A percentile compares a stretch with the other conserved stretches of the same genome.
phyloP scores from a whole-genome alignment of 2,888 invertebrate genomes.

The Tipula confusa region DNA sequence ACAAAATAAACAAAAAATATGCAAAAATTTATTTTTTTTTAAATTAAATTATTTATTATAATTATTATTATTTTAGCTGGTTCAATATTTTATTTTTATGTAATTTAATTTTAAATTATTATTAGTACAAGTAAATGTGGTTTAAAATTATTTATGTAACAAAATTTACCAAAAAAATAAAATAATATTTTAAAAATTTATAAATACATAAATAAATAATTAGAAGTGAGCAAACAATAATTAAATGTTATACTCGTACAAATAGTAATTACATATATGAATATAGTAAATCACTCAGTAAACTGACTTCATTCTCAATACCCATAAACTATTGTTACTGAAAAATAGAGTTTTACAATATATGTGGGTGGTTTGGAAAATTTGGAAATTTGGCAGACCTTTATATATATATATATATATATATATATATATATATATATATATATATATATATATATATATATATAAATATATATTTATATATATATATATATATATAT shows the following conservation, averaged over 20 bases:
- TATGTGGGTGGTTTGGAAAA: not conserved
- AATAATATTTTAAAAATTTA: not conserved
- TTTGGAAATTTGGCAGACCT: no score
- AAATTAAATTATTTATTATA: no score
- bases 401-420: no score
- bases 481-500: no score
- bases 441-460: no score
- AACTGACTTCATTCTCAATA: no score
- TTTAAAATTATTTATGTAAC: not conserved
- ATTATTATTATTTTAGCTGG: not conserved
- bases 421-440: no score
- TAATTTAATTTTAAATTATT: not conserved
- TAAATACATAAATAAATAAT: not conserved
- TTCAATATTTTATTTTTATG: not conserved
- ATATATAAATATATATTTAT: no score
- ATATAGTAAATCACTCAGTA: not conserved
- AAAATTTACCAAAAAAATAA: not conserved
- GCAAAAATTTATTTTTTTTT: not conserved
- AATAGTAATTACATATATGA: not conserved
- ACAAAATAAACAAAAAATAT: no score
- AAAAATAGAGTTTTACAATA: not conserved
- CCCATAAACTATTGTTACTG: no score
- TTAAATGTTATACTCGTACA: conserved; percentile 3
- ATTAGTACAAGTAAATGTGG: not conserved
- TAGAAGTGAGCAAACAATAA: conserved; percentile 15